Evolutionary conservation across 2,888 invertebrate species (phyloP).

Genomic region (Orthosia cruda): DNA sequence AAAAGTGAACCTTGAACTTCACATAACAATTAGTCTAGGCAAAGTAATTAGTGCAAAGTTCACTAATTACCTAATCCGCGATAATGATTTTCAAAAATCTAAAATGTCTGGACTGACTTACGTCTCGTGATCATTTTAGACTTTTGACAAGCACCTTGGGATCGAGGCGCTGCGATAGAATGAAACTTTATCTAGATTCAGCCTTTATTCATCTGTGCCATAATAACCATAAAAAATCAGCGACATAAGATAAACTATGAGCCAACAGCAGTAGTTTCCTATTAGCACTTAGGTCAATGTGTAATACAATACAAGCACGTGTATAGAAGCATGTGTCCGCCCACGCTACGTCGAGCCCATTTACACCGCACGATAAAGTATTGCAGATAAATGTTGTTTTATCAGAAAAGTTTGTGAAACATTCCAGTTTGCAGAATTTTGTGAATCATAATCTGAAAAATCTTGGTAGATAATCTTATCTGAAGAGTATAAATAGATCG

Average conservation of each 20-base stretch:
- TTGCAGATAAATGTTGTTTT: conserved; percentile 46
- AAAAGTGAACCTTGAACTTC: too few relatives aligned
- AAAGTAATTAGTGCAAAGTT: too few relatives aligned
- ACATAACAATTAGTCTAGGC: too few relatives aligned
- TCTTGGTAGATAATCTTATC: conserved; percentile 9
- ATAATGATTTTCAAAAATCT: not conserved
- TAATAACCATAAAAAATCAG: conserved; percentile 5
- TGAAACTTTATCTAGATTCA: not conserved
- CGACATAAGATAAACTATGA: conserved; percentile 10
- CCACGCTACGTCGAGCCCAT: conserved; percentile 42
- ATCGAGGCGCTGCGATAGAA: too few relatives aligned
- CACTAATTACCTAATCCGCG: not conserved
- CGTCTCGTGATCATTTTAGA: not conserved
- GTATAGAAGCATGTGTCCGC: conserved; percentile 41
- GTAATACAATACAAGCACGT: conserved; percentile 30
- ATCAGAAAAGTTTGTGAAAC: conserved; percentile 13
- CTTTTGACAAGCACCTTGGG: not conserved
- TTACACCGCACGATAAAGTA: conserved; percentile 46
- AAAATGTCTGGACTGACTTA: too few relatives aligned
- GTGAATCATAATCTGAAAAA: conserved; percentile 22
- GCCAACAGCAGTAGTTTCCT: conserved; percentile 17
- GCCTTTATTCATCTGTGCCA: not conserved
- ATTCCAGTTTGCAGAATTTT: conserved; percentile 33
- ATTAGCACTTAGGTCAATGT: conserved; percentile 37
- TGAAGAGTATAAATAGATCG: not conserved